Base-by-base conservation (phyloP, 2,113 vertebrate species). In the Thymallus thymallus region DNA sequence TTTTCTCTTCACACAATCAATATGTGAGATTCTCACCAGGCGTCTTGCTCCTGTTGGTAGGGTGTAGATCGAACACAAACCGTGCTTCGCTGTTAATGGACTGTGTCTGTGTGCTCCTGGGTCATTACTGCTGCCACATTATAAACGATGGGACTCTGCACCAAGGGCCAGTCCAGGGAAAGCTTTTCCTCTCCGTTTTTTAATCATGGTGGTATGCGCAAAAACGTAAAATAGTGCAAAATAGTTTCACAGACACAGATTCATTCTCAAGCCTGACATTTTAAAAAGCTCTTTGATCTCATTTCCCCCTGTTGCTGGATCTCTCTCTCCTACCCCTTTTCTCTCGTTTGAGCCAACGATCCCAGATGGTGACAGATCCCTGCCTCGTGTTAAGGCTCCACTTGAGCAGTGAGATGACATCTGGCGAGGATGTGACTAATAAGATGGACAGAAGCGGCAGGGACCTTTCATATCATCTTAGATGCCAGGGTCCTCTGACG, bases 321-420 rank as follows among this genome's bases (percentile, higher is more conserved):
- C 32, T 18, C 35, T 30, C 35, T 30, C n/a, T 18, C 22, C n/a
- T 48, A 5, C 29, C 26, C 35, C 23, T 6, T 23, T n/a, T 22
- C 74, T 80, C 64, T 73, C 35, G 9, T 60, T 66, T 69, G 70
- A 6, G 48, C 77, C 81, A 75, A 22, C 12, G 23, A 22, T 60
- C 56, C 56, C 56, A 60, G 56, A 60, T 60, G 56, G 56, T 60
- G 56, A 60, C 56, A 60, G 56, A 22, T 60, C 62, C 80, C 68
- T 60, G 83, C 69, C 76, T 77, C 69, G 55, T 79, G 65, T 22
- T 22, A 51, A 48, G 73, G 84, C 85, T 71, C 77, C 84, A 88
- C 80, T 5, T 76, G 82, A 86, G 86, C 86, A 85, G 86, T 78
- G 24, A 1, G 0, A 73, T 81, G 86, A 85, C 81, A 83, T 77